These are phyloP conservation scores for Montipora capitata DNA, from an alignment of 92 coral and sea anemone species.

Conservation along the genomic window DNA sequence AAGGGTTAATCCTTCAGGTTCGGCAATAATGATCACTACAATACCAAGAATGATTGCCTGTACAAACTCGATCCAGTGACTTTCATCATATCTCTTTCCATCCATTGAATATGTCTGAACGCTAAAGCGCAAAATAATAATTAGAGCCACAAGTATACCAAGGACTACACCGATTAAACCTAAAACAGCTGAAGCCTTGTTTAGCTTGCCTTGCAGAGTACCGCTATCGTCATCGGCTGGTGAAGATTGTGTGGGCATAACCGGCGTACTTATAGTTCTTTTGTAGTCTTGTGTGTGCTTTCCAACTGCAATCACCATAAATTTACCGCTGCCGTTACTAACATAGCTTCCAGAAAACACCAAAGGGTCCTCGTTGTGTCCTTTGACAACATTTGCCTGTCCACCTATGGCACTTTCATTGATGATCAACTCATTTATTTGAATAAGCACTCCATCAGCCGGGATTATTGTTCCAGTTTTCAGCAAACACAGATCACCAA, in stretches of 20 bases:
- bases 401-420: slow-evolving; percentile 67
- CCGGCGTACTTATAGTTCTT: background rate
- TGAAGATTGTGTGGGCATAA: background rate
- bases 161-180: slow-evolving; percentile 81
- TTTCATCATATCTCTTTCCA: slow-evolving; percentile 60
- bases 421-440: slow-evolving; percentile 78
- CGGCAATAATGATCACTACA: slow-evolving; percentile 86
- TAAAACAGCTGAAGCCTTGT: slow-evolving; percentile 81
- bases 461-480: slow-evolving; percentile 82
- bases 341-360: slow-evolving; percentile 91
- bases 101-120: slow-evolving; percentile 87
- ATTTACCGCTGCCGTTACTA: slow-evolving; percentile 75
- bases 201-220: slow-evolving; percentile 88
- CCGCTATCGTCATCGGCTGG: slow-evolving; percentile 57
- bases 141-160: slow-evolving; percentile 76
- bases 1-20: slow-evolving; percentile 87
- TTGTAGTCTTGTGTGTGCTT: slow-evolving; percentile 53
- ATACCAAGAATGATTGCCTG: slow-evolving; percentile 87
- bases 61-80: slow-evolving; percentile 87
- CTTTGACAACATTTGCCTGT: slow-evolving; percentile 54
- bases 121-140: slow-evolving; percentile 79
- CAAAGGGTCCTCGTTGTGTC: slow-evolving; percentile 69
- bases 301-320: slow-evolving; percentile 86
- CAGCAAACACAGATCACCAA: slow-evolving; percentile 86
- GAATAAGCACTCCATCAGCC: slow-evolving; percentile 87